Conservation (phyloP, 2,888 invertebrate species). For the Holacanthella duospinosa region DNA sequence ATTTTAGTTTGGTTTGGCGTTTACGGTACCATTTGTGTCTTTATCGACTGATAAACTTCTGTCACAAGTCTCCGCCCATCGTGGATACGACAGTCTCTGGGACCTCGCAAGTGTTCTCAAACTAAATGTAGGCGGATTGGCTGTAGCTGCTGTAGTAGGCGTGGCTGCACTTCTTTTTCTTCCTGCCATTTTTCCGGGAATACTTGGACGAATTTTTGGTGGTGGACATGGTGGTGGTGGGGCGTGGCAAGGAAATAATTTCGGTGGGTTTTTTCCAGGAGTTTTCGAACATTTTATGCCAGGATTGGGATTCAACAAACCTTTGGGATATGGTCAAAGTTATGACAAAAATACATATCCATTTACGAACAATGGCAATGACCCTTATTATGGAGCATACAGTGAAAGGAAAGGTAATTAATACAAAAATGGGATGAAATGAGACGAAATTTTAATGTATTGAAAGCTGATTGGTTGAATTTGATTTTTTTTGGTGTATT, state of each 20-base stretch:
- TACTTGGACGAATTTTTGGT: neutral
- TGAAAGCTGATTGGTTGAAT: neutral
- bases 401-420: neutral
- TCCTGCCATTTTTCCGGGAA: slow-evolving; percentile 14
- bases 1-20: slow-evolving; percentile 29
- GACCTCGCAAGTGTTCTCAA: slow-evolving; percentile 27
- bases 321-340: neutral
- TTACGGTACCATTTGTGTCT: slow-evolving; percentile 33
- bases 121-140: slow-evolving; percentile 30
- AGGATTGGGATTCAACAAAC: neutral
- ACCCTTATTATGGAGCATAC: neutral
- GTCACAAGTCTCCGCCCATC: slow-evolving; percentile 16
- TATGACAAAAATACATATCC: neutral
- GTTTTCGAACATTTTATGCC: neutral
- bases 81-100: slow-evolving; percentile 8
- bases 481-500: neutral
- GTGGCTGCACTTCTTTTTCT: slow-evolving; percentile 22
- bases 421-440: neutral
- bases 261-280: neutral
- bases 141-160: slow-evolving; percentile 30
- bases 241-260: neutral
- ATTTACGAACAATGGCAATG: neutral
- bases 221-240: neutral
- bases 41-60: slow-evolving; percentile 29
- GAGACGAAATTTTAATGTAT: no score